Evolutionary conservation across 2,888 invertebrate species (phyloP), one percentile per base, ranked within the genome.

Genomic region (Aporophyla nigra): DNA sequence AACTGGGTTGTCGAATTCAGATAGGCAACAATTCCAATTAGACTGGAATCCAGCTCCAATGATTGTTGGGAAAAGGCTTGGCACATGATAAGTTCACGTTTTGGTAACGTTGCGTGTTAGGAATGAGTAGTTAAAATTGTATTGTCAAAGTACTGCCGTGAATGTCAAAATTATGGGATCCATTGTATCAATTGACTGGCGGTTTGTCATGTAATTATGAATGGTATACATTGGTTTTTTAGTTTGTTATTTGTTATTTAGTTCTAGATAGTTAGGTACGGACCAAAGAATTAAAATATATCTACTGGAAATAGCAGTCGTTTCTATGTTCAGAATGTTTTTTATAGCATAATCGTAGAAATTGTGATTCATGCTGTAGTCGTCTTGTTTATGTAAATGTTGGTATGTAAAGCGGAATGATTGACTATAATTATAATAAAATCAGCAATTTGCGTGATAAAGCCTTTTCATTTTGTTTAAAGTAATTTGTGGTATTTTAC

Each of bases 371-470:
- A 63, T 71, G n/a, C 12, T 54, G 27, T 67, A 62, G 79, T 78
- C 14, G 5, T 58, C 27, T 73, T 33, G 49, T 73, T 74, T 71
- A 80, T 84, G 53, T 33, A 59, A 61, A 74, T 84, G 61, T 56
- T 62, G 58, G 62, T 33, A 79, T 79, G 62, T 66, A 33, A 73
- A 80, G 70, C n/a, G 67, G 33, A 84, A 84, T 80, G 43, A 79
- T 70, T 62, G 33, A 84, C 27, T 27, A 21, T 43, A 27, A 61
- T 78, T 83, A 72, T 51, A 61, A 72, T 62, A 70, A 78, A 72
- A 72, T 58, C 56, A 53, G 43, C 19, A 51, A 83, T 68, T 83
- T 83, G 21, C 1, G 10, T n/a, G n/a, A 71, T 53, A 62, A 27
- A 9, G 10, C 12, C 40, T 69, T 6, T 80, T 27, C 19, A 78